Percentiles rank a stretch among this genome's conserved stretches.
phyloP scores from a whole-genome alignment of 2,113 vertebrate genomes.

The Sterrhoptilus dennistouni region DNA sequence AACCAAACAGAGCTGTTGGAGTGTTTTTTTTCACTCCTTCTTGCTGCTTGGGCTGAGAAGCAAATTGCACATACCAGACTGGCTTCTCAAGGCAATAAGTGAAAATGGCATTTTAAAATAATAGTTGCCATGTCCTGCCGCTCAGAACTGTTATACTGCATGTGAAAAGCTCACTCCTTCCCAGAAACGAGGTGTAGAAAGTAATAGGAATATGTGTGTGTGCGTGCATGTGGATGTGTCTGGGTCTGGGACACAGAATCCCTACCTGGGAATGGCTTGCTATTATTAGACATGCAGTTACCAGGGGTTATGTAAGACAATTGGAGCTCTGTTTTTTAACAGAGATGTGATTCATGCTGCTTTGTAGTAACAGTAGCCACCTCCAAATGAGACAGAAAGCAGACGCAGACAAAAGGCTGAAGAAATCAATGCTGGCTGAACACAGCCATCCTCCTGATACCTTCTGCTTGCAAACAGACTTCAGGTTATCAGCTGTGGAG shows the following conservation, averaged over 20 bases:
- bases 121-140: not conserved
- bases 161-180: conserved; percentile 49
- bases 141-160: not conserved
- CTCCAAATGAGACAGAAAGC: conserved; percentile 78
- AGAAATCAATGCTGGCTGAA: conserved; percentile 76
- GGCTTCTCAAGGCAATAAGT: conserved; percentile 8
- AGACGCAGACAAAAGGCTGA: conserved; percentile 76
- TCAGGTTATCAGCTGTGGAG: conserved; percentile 60
- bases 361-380: conserved; percentile 81
- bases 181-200: conserved; percentile 11
- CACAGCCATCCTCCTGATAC: conserved; percentile 67
- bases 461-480: conserved; percentile 62
- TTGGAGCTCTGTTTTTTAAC: conserved; percentile 80
- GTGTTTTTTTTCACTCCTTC: not conserved
- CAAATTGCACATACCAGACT: not conserved
- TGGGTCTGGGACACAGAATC: conserved; percentile 67
- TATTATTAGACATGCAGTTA: conserved; percentile 80
- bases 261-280: conserved; percentile 80
- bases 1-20: not conserved
- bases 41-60: not conserved
- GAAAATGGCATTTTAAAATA: conserved; percentile 38
- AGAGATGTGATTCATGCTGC: conserved; percentile 79
- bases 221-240: not conserved
- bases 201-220: not conserved
- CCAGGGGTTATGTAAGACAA: conserved; percentile 80